Evolutionary conservation across 2,113 vertebrate genomes (phyloP).

Genomic region (Dicentrarchus labrax): DNA sequence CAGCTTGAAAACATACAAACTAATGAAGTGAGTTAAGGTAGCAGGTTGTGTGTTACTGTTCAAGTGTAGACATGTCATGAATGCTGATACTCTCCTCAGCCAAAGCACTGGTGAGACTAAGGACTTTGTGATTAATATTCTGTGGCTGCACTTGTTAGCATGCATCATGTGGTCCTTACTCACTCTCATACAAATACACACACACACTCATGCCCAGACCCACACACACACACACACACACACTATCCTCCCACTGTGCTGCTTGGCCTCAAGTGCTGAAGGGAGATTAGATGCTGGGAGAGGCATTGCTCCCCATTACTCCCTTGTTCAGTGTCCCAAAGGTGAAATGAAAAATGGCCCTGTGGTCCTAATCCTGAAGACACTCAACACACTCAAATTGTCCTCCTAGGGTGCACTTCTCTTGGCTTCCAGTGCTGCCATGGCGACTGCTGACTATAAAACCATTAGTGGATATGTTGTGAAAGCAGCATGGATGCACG

Average conservation of each 20-base stretch:
- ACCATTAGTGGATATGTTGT: constrained; percentile 77
- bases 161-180: constrained; percentile 77
- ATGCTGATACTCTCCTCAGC: constrained; percentile 65
- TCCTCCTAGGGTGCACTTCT: constrained; percentile 82
- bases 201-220: constrained; percentile 20
- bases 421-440: constrained; percentile 86
- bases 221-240: constrained; percentile 27
- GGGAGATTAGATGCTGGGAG: constrained; percentile 86
- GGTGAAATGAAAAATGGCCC: constrained; percentile 91
- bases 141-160: constrained; percentile 80
- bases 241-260: constrained; percentile 65
- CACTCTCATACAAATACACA: constrained; percentile 55
- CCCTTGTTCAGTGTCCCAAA: constrained; percentile 86
- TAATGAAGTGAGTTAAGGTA: constrained; percentile 35
- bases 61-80: constrained; percentile 61
- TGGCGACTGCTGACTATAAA: constrained; percentile 80
- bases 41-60: constrained; percentile 47
- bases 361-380: constrained; percentile 89
- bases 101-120: constrained; percentile 69
- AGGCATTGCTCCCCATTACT: constrained; percentile 86
- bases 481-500: constrained; percentile 52
- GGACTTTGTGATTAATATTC: constrained; percentile 84
- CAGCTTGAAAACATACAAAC: constrained; percentile 6
- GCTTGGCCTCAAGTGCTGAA: constrained; percentile 81
- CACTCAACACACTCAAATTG: constrained; percentile 87